phyloP scores from a whole-genome alignment of 2,888 invertebrate species.

The Netelia inedita region DNA sequence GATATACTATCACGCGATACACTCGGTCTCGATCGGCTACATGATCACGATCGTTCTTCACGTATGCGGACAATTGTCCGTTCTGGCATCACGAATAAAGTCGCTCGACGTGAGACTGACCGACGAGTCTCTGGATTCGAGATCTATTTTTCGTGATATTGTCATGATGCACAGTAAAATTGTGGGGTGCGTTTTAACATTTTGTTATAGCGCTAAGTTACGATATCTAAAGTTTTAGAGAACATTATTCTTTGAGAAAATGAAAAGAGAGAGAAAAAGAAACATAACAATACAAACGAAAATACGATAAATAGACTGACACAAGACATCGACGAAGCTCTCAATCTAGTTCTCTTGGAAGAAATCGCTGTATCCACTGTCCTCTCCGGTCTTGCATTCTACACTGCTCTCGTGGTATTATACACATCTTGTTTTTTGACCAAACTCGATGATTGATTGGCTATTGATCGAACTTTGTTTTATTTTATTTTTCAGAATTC shows the following conservation, averaged over 20 bases:
- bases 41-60: slow-evolving; percentile 56
- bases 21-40: slow-evolving; percentile 49
- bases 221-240: slow-evolving; percentile 1
- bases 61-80: slow-evolving; percentile 58
- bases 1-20: slow-evolving; percentile 47
- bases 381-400: slow-evolving; percentile 56
- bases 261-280: background rate
- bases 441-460: too few species aligned
- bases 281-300: too few species aligned
- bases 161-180: slow-evolving; percentile 44
- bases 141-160: slow-evolving; percentile 40
- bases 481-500: slow-evolving; percentile 32
- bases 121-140: background rate
- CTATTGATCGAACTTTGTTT: background rate
- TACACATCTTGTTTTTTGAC: background rate
- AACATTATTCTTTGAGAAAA: background rate
- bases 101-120: slow-evolving; percentile 15
- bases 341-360: slow-evolving; percentile 56
- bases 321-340: slow-evolving; percentile 49
- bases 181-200: slow-evolving; percentile 43
- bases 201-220: background rate
- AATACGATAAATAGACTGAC: slow-evolving; percentile 33
- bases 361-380: slow-evolving; percentile 59
- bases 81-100: slow-evolving; percentile 55
- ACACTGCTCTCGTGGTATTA: slow-evolving; percentile 57